These are phyloP conservation scores for Antitype chi DNA, from an alignment of 2,888 invertebrate genomes.

Conservation along the genomic window DNA sequence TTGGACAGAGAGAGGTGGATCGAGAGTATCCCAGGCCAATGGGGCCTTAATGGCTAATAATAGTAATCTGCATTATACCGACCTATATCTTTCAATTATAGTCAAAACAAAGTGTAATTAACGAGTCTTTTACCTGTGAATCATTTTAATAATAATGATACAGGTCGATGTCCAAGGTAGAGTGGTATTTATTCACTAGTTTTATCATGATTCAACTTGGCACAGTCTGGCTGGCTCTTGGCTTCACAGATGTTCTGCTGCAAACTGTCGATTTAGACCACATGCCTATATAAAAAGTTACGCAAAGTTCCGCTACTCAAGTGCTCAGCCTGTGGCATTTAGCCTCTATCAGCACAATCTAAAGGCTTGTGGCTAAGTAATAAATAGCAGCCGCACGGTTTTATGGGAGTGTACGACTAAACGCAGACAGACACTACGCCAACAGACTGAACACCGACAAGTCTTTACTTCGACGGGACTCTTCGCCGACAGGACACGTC, in stretches of 20 bases:
- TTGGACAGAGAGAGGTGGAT: neutral
- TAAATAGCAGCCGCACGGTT: too few species aligned
- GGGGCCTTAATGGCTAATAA: neutral
- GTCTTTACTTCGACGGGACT: too few species aligned
- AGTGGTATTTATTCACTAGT: neutral
- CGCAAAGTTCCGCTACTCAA: neutral
- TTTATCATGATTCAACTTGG: neutral
- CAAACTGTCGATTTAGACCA: neutral
- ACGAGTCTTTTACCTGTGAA: conserved; percentile 25
- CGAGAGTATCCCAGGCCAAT: neutral
- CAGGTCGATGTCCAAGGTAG: conserved; percentile 6
- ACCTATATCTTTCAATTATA: conserved; percentile 14
- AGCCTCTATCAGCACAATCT: neutral
- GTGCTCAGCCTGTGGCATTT: neutral
- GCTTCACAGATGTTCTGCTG: neutral
- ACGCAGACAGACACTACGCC: too few species aligned
- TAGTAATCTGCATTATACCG: neutral
- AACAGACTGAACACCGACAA: too few species aligned
- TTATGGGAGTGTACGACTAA: too few species aligned
- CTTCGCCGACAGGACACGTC: too few species aligned
- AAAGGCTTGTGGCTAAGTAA: too few species aligned
- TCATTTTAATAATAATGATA: conserved; percentile 11
- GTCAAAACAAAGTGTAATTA: conserved; percentile 34
- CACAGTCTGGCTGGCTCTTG: neutral
- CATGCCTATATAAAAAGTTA: neutral